Evolutionary conservation across 2,888 invertebrate species (phyloP).

Genomic region (Leptothorax acervorum): DNA sequence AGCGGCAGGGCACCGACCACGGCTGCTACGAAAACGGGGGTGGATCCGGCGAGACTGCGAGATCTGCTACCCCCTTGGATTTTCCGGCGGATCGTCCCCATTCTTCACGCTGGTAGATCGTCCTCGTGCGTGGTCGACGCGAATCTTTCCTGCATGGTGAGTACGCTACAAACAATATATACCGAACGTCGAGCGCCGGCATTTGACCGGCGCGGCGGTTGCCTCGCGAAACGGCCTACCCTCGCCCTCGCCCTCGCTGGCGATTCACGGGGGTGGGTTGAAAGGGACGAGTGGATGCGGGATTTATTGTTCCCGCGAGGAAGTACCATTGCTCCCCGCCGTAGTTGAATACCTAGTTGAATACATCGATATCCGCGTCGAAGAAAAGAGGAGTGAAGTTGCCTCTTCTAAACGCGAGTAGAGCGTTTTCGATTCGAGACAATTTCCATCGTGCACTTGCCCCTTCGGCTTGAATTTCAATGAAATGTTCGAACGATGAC

Average conservation of each 20-base stretch:
- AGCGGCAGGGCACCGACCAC: not conserved
- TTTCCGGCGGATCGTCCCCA: conserved; percentile 58
- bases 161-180: conserved; percentile 27
- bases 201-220: conserved; percentile 15
- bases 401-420: not conserved
- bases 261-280: not conserved
- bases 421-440: not conserved
- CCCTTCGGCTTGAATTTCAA: conserved; percentile 1
- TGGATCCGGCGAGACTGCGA: conserved; percentile 15
- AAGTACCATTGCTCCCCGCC: not conserved
- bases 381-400: not conserved
- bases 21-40: no score
- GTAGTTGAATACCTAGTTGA: not conserved
- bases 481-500: not conserved
- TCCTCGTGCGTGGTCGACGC: conserved; percentile 64
- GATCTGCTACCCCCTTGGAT: conserved; percentile 59
- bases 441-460: not conserved
- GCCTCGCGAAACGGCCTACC: conserved; percentile 5
- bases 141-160: conserved; percentile 73
- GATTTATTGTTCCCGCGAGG: not conserved
- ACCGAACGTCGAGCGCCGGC: not conserved
- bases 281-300: conserved; percentile 1
- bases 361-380: not conserved
- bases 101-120: conserved; percentile 37
- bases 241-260: not conserved